These are phyloP conservation scores for Lota lota DNA, from an alignment of 2,113 vertebrate species.

Conservation along the genomic window DNA sequence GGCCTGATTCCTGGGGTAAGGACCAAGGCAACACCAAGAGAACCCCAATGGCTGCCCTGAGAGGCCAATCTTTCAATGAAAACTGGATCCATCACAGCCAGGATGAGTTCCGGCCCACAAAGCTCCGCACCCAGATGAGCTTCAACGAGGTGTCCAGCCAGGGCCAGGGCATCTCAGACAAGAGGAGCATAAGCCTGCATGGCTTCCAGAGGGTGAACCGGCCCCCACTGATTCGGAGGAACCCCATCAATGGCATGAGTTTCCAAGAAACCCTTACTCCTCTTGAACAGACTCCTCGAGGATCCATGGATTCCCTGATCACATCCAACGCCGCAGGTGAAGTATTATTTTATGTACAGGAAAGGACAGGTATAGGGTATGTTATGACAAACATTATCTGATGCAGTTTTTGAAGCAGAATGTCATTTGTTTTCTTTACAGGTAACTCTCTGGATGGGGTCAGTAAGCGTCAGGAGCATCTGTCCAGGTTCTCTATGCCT, in stretches of 20 bases:
- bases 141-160: conserved; percentile 85
- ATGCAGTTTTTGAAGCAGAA: background rate
- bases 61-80: conserved; percentile 86
- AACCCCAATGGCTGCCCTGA: conserved; percentile 84
- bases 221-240: conserved; percentile 74
- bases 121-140: conserved; percentile 88
- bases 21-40: conserved; percentile 89
- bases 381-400: background rate
- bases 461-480: conserved; percentile 90
- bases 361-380: background rate
- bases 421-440: conserved; percentile 42
- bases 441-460: conserved; percentile 90
- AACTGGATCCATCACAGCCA: conserved; percentile 87
- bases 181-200: conserved; percentile 86
- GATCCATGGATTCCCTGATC: conserved; percentile 93
- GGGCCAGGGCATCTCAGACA: conserved; percentile 84
- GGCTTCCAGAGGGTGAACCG: conserved; percentile 81
- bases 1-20: conserved; percentile 85
- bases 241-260: conserved; percentile 89
- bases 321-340: conserved; percentile 91
- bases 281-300: conserved; percentile 88
- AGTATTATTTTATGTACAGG: background rate
- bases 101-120: conserved; percentile 86
- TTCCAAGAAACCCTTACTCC: conserved; percentile 89
- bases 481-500: conserved; percentile 98